Evolutionary conservation across 2,113 vertebrate species (phyloP).

Genomic region (Oceanites oceanicus): DNA sequence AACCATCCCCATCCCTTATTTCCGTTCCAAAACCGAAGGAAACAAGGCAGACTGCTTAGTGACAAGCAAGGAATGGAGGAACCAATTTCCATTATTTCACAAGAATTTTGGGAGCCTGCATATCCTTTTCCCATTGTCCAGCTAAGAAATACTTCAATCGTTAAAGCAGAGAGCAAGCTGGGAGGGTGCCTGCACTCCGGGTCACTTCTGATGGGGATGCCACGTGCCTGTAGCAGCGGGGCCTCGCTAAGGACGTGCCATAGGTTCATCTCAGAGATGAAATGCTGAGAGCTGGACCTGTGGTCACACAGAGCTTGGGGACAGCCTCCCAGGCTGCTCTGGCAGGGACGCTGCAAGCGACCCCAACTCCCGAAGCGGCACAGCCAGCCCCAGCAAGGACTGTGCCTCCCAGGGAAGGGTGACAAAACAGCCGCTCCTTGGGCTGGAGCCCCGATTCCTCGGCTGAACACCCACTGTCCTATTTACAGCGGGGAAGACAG

Average conservation of each 20-base stretch:
- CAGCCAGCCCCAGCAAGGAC: neutral
- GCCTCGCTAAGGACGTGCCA: neutral
- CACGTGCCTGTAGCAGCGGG: accelerated
- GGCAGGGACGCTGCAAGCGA: neutral
- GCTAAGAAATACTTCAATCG: neutral
- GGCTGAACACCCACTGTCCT: neutral
- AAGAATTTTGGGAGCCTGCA: neutral
- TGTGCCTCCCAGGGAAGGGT: neutral
- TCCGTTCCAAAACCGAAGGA: neutral
- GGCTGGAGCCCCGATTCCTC: neutral
- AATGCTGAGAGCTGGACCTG: neutral
- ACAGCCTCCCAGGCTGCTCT: neutral
- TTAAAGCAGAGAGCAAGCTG: neutral
- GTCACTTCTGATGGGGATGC: neutral
- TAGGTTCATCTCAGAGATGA: neutral
- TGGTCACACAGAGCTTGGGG: neutral
- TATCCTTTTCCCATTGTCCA: neutral
- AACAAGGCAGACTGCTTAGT: neutral
- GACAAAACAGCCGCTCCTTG: neutral
- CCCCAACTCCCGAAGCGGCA: neutral
- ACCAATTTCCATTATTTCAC: neutral
- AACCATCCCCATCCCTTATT: neutral
- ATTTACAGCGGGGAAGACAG: neutral
- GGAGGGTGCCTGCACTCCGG: neutral
- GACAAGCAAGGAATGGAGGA: neutral